Percentiles rank a stretch among this genome's conserved stretches.
These are phyloP conservation scores for Drosophila ustulata DNA, from an alignment of 2,888 invertebrate species.

Conservation along the genomic window DNA sequence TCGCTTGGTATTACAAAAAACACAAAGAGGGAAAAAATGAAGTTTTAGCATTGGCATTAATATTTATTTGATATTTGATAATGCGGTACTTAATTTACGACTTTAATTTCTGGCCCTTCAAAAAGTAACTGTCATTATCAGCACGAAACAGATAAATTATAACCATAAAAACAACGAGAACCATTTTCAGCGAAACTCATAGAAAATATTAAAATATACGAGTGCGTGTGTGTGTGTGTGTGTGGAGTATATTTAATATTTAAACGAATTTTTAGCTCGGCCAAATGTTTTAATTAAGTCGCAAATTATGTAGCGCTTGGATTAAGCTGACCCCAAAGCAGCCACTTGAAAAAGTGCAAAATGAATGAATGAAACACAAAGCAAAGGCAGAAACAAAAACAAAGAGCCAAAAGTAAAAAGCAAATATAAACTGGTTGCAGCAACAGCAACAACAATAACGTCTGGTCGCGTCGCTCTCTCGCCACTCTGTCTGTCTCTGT, in stretches of 20 bases:
- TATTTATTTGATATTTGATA: slow-evolving; percentile 53
- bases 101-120: slow-evolving; percentile 35
- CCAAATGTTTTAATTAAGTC: slow-evolving; percentile 74
- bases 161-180: slow-evolving; percentile 6
- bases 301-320: slow-evolving; percentile 59
- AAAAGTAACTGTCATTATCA: slow-evolving; percentile 27
- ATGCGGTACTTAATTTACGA: slow-evolving; percentile 59
- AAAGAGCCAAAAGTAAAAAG: slow-evolving; percentile 20
- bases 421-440: slow-evolving; percentile 57
- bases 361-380: slow-evolving; percentile 21
- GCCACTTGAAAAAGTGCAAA: slow-evolving; percentile 46
- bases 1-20: slow-evolving; percentile 37
- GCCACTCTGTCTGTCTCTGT: slow-evolving; percentile 26
- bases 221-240: not conserved
- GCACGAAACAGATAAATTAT: slow-evolving; percentile 20
- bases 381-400: not conserved
- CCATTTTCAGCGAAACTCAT: slow-evolving; percentile 12
- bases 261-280: slow-evolving; percentile 28
- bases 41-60: slow-evolving; percentile 43
- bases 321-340: slow-evolving; percentile 70
- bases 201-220: slow-evolving; percentile 3
- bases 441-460: not conserved
- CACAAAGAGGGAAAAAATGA: not conserved
- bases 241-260: slow-evolving; percentile 28
- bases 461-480: slow-evolving; percentile 20